Percentiles rank a stretch among this genome's conserved stretches.
These are phyloP conservation scores for Blera fallax DNA, from an alignment of 2,888 invertebrate genomes.

Conservation along the genomic window DNA sequence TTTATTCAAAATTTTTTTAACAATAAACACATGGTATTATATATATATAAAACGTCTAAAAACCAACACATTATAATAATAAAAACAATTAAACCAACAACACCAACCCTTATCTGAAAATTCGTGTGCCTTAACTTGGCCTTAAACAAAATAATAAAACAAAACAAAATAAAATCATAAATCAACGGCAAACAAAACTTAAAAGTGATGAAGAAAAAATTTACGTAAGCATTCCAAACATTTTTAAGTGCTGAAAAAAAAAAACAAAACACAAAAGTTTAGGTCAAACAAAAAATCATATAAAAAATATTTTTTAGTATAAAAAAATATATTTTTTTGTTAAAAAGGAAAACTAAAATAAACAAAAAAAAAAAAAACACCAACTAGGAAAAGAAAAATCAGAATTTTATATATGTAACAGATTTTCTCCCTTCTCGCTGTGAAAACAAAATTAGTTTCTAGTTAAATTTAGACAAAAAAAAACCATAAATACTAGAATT, in stretches of 20 bases:
- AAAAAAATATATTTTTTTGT: conserved; percentile 62
- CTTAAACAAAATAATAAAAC: conserved; percentile 72
- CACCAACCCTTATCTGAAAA: conserved; percentile 72
- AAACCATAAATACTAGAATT: conserved; percentile 38
- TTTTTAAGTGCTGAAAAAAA: conserved; percentile 54
- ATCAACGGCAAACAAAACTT: conserved; percentile 56
- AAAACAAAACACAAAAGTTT: conserved; percentile 29
- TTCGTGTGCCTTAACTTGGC: conserved; percentile 76
- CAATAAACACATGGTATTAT: conserved; percentile 44
- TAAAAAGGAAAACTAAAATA: conserved; percentile 50
- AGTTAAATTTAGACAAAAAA: conserved; percentile 66
- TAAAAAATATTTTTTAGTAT: conserved; percentile 54
- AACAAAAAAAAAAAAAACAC: conserved; percentile 43
- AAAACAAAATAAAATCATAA: conserved; percentile 52
- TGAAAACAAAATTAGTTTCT: conserved; percentile 66
- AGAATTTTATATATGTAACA: conserved; percentile 69
- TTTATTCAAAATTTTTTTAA: conserved; percentile 39
- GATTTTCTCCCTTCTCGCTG: conserved; percentile 57
- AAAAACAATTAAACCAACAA: conserved; percentile 40
- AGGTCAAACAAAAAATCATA: conserved; percentile 61
- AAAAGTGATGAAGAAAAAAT: conserved; percentile 57
- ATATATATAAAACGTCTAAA: conserved; percentile 24
- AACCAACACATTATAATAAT: conserved; percentile 26
- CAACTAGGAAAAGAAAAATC: conserved; percentile 54
- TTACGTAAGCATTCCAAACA: conserved; percentile 46